phyloP scores from a whole-genome alignment of 2,797 vertebrate species.

The Rhadinocentrus ornatus region DNA sequence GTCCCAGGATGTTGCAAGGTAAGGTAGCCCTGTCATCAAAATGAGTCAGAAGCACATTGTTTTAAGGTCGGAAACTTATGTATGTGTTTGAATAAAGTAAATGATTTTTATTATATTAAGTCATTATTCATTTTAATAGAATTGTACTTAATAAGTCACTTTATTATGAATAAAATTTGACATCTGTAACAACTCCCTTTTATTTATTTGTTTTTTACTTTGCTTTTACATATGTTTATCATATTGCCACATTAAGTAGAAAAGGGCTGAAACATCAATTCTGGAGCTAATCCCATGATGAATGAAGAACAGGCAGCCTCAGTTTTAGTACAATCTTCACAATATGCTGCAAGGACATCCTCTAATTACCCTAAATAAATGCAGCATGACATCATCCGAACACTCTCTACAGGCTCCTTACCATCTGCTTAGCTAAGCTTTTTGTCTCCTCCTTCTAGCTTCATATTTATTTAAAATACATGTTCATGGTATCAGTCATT shows the following conservation, averaged over 20 bases:
- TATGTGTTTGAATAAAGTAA: neutral
- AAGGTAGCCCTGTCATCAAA: neutral
- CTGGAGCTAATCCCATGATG: neutral
- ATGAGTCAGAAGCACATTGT: neutral
- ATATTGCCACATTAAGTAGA: neutral
- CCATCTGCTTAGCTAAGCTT: slow-evolving; percentile 1
- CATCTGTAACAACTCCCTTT: neutral
- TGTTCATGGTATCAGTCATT: neutral
- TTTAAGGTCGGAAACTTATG: neutral
- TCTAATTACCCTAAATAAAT: neutral
- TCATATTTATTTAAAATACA: slow-evolving; percentile 1
- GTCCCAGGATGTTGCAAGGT: neutral
- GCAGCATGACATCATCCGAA: neutral
- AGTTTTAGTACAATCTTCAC: neutral
- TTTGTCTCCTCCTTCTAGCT: neutral
- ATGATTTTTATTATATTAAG: neutral
- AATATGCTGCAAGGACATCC: neutral
- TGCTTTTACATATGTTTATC: neutral
- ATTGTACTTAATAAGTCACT: neutral
- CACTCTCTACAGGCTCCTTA: neutral
- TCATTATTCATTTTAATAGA: neutral
- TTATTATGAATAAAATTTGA: neutral
- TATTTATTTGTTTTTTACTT: neutral
- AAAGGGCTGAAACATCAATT: neutral
- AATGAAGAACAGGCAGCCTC: neutral